Evolutionary conservation across 1,140 invertebrate species (phyloP).

Genomic region (Grapholita molesta): DNA sequence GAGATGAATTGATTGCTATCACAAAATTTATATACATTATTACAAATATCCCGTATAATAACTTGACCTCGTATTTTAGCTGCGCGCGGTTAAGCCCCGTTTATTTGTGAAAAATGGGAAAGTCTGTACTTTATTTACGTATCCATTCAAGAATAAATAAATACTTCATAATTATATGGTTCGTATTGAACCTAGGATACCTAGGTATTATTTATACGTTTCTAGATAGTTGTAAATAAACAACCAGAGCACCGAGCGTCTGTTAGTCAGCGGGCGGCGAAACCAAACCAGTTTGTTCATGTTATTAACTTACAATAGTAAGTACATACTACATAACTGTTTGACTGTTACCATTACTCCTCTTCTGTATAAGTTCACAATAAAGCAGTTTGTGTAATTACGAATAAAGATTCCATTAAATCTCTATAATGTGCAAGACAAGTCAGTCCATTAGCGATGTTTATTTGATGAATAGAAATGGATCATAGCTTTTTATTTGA

Average conservation of each 20-base stretch:
- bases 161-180: no score
- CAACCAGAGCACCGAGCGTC: neutral
- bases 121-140: no score
- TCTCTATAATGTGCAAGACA: neutral
- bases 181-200: no score
- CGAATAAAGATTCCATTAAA: neutral
- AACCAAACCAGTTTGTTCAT: conserved; percentile 40
- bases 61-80: no score
- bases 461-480: no score
- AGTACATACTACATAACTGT: neutral
- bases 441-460: neutral
- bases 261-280: conserved; percentile 21
- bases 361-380: no score
- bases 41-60: no score
- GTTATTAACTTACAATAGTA: conserved; percentile 20
- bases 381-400: neutral
- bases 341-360: neutral
- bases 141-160: no score
- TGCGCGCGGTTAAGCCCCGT: no score
- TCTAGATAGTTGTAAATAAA: conserved; percentile 1
- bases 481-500: neutral
- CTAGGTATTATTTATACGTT: no score
- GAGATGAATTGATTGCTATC: neutral
- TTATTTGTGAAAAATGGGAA: no score
- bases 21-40: no score